phyloP scores from a whole-genome alignment of 2,113 vertebrate species.

The Tringa solitaria region DNA sequence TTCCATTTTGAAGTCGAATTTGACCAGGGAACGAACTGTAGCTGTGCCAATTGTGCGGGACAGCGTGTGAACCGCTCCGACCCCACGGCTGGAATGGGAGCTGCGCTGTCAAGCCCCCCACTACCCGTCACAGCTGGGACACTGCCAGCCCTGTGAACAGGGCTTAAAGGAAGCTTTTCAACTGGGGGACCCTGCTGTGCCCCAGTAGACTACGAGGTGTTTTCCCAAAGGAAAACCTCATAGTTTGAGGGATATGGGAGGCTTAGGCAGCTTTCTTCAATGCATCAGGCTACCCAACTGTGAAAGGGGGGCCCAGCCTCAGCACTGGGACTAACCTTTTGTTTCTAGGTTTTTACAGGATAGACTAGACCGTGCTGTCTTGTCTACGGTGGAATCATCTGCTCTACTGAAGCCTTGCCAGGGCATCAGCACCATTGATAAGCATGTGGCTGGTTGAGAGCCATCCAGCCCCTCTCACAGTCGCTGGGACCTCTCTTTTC shows the following conservation, averaged over 20 bases:
- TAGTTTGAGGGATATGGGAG: not conserved
- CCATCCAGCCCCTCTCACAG: accelerated
- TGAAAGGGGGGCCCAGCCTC: not conserved
- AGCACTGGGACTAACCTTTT: not conserved
- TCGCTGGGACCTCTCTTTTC: not conserved
- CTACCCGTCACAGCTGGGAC: not conserved
- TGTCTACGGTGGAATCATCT: accelerated
- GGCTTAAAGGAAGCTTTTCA: not conserved
- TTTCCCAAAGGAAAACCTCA: not conserved
- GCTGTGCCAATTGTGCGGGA: not conserved
- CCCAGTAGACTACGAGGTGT: not conserved
- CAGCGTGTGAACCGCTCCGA: accelerated
- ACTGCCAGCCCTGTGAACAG: not conserved
- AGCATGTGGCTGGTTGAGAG: not conserved
- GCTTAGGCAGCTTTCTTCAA: not conserved
- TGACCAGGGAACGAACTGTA: not conserved
- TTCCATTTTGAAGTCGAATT: not conserved
- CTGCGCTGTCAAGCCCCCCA: not conserved
- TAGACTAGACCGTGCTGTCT: not conserved
- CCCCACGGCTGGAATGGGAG: not conserved
- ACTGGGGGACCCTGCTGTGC: not conserved
- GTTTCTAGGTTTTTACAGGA: not conserved
- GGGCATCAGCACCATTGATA: accelerated
- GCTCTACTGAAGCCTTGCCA: not conserved
- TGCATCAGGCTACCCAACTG: accelerated